Base-by-base conservation (phyloP, 1,140 invertebrate genomes). In the Heliothis subflexa region DNA sequence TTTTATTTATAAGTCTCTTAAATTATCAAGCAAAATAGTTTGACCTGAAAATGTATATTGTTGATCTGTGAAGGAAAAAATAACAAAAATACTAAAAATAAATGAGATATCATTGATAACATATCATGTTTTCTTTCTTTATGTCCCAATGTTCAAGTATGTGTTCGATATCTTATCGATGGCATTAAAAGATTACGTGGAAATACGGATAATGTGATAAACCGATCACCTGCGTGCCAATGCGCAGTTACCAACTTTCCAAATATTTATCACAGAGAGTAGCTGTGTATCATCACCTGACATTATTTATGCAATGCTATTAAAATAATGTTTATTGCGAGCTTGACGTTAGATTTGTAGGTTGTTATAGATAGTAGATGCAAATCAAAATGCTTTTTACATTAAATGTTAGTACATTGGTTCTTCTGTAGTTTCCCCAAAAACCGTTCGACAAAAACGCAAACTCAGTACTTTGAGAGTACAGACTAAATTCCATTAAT, bases 81-180 rank as follows among this genome's bases (percentile, higher is more conserved):
- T 40, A 62, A 57, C 2, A 21, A 16, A 55, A 21, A 18, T 57
- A 28, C 21, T 28, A 25, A 28, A 21, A 62, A 62, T 62, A 62
- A 45, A 62, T 16, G 61, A 62, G 10, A 40, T 45, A 45, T 45
- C 2, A 40, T 16, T 62, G 28, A 40, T 49, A 68, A 10, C 54
- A 59, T 59, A 25, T n/a, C 47, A 47, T 50, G n/a, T 47, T 68
- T 68, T 45, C 13, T 49, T 68, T 50, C 40, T 68, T 68, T 50
- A 10, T 50, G 10, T 68, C 16, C 62, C 14, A 40, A n/a, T 18
- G 47, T 2, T 18, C 4, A 71, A 71, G 28, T 70, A 52, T 47
- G 62, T 66, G 13, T 3, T 21, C 62, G 45, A 66, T 66, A 66
- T 66, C 62, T 66, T 49, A 66, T 66, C 62, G 10, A 12, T 47